Percentiles rank a stretch among this genome's conserved stretches.
Evolutionary conservation across 2,888 invertebrate species (phyloP).

Genomic region (Nymphalis c-album): DNA sequence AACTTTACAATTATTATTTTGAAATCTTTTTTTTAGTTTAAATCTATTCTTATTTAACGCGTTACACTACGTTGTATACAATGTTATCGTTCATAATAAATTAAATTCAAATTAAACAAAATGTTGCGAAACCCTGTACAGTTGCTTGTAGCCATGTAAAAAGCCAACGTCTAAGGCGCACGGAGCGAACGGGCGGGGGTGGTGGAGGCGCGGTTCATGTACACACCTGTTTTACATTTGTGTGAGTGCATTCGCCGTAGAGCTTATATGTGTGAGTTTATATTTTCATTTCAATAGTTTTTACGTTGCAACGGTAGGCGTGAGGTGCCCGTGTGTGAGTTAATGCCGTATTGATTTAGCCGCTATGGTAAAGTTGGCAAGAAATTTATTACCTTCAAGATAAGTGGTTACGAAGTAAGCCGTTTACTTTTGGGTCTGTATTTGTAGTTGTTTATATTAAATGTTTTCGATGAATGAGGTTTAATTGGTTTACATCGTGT

Average conservation of each 20-base stretch:
- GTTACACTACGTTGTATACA: not conserved
- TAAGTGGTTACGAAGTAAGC: constrained; percentile 34
- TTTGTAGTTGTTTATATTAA: constrained; percentile 8
- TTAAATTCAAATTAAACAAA: constrained; percentile 42
- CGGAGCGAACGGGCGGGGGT: constrained; percentile 47
- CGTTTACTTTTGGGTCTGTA: constrained; percentile 7
- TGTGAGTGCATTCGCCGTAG: constrained; percentile 51
- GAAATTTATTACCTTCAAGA: constrained; percentile 71
- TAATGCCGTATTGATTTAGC: constrained; percentile 78
- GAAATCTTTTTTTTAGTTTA: not conserved
- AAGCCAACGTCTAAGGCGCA: constrained; percentile 80
- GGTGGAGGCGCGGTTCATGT: constrained; percentile 53
- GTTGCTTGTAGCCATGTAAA: constrained; percentile 77
- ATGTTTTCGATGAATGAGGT: constrained; percentile 3
- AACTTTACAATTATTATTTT: not conserved
- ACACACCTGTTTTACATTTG: constrained; percentile 57
- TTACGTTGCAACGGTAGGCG: constrained; percentile 69
- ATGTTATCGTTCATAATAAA: constrained; percentile 4
- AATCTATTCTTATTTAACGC: not conserved
- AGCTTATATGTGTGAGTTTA: constrained; percentile 60
- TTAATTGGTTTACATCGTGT: not conserved
- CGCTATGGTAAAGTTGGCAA: constrained; percentile 62
- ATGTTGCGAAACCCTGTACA: constrained; percentile 57
- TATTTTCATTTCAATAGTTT: constrained; percentile 81
- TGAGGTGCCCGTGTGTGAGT: constrained; percentile 64